Conservation (phyloP, 2,797 vertebrate genomes). For the Menidia menidia region DNA sequence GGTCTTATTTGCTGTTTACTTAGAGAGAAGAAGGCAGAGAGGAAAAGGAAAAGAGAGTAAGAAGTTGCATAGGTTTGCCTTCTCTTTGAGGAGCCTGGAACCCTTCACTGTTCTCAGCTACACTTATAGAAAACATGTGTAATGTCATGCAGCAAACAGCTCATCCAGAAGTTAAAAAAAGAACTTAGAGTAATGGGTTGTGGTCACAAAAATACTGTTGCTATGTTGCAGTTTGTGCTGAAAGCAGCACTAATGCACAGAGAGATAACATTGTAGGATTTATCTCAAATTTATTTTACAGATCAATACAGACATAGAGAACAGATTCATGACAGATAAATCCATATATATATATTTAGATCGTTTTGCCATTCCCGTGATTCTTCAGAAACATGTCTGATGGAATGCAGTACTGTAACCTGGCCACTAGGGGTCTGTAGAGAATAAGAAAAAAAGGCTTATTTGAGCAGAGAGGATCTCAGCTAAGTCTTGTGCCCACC, state of each 20-base stretch:
- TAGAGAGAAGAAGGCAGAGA: slow-evolving; percentile 41
- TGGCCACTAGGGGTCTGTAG: slow-evolving; percentile 29
- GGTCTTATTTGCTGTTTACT: slow-evolving; percentile 69
- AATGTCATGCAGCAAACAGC: slow-evolving; percentile 6
- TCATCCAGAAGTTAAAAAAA: neutral
- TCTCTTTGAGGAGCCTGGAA: slow-evolving; percentile 11
- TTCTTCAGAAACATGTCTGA: neutral
- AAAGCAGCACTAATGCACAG: neutral
- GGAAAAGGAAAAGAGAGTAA: slow-evolving; percentile 24
- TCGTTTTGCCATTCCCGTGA: no score
- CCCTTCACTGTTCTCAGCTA: slow-evolving; percentile 11
- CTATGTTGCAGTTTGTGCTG: no score
- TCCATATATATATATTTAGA: neutral
- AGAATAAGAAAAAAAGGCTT: slow-evolving; percentile 2
- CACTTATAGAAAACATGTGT: neutral
- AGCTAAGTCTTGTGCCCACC: no score
- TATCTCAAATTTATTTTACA: neutral
- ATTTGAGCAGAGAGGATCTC: no score
- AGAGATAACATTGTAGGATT: no score
- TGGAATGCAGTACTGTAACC: neutral
- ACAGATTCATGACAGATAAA: no score
- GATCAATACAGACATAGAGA: no score
- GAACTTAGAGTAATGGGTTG: neutral
- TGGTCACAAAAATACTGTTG: neutral
- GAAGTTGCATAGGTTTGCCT: slow-evolving; percentile 19